Evolutionary conservation across 2,797 vertebrate genomes (phyloP).

Genomic region (Myotis myotis): DNA sequence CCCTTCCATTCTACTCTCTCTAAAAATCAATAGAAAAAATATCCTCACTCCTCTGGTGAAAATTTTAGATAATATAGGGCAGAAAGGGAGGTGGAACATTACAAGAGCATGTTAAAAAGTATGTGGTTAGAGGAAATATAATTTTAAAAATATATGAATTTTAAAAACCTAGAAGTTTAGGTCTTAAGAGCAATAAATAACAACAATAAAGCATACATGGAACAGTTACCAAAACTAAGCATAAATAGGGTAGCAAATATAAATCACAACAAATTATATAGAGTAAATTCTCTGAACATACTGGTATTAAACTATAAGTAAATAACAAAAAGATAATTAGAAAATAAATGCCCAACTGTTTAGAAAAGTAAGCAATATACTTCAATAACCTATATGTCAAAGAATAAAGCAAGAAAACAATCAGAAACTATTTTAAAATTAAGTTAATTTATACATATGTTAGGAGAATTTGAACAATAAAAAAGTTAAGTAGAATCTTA

Average conservation of each 20-base stretch:
- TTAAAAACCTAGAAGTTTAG: background rate
- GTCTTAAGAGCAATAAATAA: background rate
- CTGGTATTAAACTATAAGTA: background rate
- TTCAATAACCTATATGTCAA: background rate
- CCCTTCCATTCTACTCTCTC: no score
- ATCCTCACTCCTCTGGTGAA: no score
- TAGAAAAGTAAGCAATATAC: conserved; percentile 3
- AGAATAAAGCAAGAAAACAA: background rate
- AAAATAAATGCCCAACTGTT: background rate
- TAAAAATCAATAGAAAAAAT: no score
- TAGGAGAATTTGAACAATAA: background rate
- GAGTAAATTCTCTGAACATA: background rate
- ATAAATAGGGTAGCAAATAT: conserved; percentile 1
- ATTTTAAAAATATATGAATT: background rate
- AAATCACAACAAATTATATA: background rate
- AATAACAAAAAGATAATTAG: background rate
- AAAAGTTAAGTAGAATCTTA: background rate
- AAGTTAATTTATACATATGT: background rate
- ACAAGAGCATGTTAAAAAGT: background rate
- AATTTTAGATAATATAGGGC: background rate
- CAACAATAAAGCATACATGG: background rate
- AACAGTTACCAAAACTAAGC: background rate
- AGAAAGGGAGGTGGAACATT: background rate
- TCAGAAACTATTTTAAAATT: background rate
- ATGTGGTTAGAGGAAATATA: background rate